A percentile compares a stretch with the other conserved stretches of the same genome.
Conservation (phyloP, 2,888 invertebrate genomes). For the Scaeva pyrastri region DNA sequence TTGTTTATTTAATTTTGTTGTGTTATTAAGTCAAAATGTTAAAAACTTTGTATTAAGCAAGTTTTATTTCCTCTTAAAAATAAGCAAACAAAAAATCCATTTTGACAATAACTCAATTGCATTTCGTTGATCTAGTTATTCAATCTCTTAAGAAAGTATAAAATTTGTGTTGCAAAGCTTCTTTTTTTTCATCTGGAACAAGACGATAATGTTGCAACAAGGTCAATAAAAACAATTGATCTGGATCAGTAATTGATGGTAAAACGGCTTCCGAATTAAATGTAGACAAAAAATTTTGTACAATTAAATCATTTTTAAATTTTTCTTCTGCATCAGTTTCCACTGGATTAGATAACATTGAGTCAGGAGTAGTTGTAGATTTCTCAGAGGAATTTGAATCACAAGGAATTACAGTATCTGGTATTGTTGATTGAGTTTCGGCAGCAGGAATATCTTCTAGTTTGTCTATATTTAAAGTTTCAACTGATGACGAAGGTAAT, state of each 20-base stretch:
- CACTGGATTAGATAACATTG: background rate
- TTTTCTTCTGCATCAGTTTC: background rate
- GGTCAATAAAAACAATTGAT: conserved; percentile 24
- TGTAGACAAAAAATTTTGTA: conserved; percentile 4
- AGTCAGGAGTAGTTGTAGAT: background rate
- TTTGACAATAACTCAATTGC: background rate
- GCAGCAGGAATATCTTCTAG: background rate
- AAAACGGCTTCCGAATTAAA: background rate
- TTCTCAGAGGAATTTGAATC: background rate
- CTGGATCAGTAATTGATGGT: background rate
- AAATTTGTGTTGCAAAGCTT: conserved; percentile 23
- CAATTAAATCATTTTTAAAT: background rate
- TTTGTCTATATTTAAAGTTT: background rate
- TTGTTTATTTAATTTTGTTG: too few species aligned
- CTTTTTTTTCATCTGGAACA: background rate
- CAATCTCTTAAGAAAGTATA: conserved; percentile 28
- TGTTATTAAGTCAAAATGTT: too few species aligned
- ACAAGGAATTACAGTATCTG: background rate
- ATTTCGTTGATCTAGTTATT: background rate
- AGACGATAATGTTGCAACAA: conserved; percentile 17
- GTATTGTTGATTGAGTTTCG: background rate
- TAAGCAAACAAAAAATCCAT: background rate
- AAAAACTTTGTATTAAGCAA: too few species aligned
- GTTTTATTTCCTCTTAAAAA: background rate
- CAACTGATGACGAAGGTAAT: background rate